phyloP scores from a whole-genome alignment of 2,888 invertebrate genomes.

The Noctuana brunneofusca region DNA sequence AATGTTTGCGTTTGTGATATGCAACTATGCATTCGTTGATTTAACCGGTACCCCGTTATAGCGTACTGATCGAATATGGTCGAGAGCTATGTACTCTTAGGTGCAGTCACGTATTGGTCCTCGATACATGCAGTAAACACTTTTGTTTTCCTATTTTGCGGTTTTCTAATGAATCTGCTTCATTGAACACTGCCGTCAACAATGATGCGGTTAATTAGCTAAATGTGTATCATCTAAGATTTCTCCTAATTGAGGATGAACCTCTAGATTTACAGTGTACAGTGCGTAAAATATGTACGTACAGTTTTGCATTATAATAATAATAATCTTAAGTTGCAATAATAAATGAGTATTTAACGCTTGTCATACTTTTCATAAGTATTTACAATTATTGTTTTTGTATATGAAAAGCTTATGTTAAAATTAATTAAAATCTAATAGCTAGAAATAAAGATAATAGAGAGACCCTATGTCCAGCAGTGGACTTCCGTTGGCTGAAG shows the following conservation, averaged over 20 bases:
- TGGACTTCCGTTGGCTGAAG: too few relatives aligned
- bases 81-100: neutral
- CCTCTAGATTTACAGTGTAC: neutral
- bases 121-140: neutral
- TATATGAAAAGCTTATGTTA: too few relatives aligned
- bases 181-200: constrained; percentile 1
- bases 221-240: neutral
- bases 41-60: neutral
- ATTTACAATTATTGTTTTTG: too few relatives aligned
- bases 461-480: too few relatives aligned
- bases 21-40: neutral
- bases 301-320: too few relatives aligned
- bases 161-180: neutral
- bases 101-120: neutral
- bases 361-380: too few relatives aligned
- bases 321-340: too few relatives aligned
- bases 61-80: neutral
- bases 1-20: neutral
- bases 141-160: neutral
- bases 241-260: neutral
- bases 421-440: too few relatives aligned
- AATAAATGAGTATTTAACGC: too few relatives aligned
- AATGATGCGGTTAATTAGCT: neutral
- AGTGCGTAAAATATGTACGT: too few relatives aligned
- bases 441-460: too few relatives aligned